Conservation (phyloP, 2,888 invertebrate species). For the Andrena camellia region DNA sequence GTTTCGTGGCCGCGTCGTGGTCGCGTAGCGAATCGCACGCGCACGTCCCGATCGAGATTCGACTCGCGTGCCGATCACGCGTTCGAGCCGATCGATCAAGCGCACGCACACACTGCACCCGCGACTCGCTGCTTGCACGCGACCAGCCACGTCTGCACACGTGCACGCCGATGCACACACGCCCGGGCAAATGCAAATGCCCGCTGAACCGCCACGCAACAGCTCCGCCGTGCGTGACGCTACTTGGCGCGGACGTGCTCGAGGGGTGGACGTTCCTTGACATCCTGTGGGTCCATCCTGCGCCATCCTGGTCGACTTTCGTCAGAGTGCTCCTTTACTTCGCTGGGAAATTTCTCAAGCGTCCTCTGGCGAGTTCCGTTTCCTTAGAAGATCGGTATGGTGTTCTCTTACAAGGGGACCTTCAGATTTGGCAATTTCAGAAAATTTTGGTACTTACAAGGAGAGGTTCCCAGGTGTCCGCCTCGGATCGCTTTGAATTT, state of each 20-base stretch:
- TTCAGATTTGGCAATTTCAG: too few species aligned
- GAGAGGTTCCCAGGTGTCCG: too few species aligned
- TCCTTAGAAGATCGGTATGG: too few species aligned
- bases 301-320: neutral
- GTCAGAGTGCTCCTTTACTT: neutral
- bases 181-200: conserved; percentile 50
- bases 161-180: conserved; percentile 60
- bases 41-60: conserved; percentile 67
- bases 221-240: conserved; percentile 48
- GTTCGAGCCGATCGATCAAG: conserved; percentile 58
- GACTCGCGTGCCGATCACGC: conserved; percentile 73
- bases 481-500: too few species aligned
- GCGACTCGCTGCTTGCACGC: conserved; percentile 66
- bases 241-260: conserved; percentile 25
- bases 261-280: conserved; percentile 38
- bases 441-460: too few species aligned
- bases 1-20: conserved; percentile 49
- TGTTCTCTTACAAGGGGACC: too few species aligned
- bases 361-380: neutral
- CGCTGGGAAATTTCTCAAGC: neutral
- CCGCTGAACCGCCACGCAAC: conserved; percentile 43
- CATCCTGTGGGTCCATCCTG: conserved; percentile 33
- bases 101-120: conserved; percentile 50
- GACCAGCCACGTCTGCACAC: conserved; percentile 65
- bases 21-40: conserved; percentile 57